Evolutionary conservation across 2,113 vertebrate genomes (phyloP).

Genomic region (Zapus hudsonius): DNA sequence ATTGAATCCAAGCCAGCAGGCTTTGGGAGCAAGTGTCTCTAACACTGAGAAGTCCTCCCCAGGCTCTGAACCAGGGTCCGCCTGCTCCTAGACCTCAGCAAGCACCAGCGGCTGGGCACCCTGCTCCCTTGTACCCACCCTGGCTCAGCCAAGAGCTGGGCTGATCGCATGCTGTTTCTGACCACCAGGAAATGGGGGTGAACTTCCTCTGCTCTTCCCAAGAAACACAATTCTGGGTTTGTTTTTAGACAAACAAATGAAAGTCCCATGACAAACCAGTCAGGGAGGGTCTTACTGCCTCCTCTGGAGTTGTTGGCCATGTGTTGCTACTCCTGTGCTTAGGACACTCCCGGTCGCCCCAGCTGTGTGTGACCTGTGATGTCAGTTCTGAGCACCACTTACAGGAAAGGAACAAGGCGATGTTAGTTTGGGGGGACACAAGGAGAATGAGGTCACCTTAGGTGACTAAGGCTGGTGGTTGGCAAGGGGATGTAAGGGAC

Average conservation of each 20-base stretch:
- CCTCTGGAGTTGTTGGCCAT: background rate
- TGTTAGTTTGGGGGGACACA: background rate
- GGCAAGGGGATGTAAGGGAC: background rate
- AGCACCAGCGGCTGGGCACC: rapidly evolving
- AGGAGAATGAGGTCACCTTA: background rate
- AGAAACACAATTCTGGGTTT: background rate
- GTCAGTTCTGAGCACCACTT: background rate
- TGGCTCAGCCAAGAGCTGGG: rapidly evolving
- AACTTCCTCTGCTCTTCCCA: background rate
- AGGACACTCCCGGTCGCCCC: rapidly evolving
- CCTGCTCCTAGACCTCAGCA: background rate
- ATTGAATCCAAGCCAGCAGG: too few relatives aligned
- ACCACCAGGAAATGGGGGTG: background rate
- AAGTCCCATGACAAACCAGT: background rate
- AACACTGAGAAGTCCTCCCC: too few relatives aligned
- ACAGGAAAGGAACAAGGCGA: background rate
- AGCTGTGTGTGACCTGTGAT: background rate
- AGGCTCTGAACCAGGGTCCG: too few relatives aligned
- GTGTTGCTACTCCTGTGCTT: background rate
- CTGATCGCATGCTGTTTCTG: rapidly evolving
- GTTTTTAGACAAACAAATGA: constrained; percentile 7
- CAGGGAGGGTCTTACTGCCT: background rate
- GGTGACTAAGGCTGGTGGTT: background rate
- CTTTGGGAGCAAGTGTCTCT: too few relatives aligned
- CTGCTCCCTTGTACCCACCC: background rate